Percentiles rank a stretch among this genome's conserved stretches.
Conservation (phyloP, 2,888 invertebrate species). For the Quadriops clusia region DNA sequence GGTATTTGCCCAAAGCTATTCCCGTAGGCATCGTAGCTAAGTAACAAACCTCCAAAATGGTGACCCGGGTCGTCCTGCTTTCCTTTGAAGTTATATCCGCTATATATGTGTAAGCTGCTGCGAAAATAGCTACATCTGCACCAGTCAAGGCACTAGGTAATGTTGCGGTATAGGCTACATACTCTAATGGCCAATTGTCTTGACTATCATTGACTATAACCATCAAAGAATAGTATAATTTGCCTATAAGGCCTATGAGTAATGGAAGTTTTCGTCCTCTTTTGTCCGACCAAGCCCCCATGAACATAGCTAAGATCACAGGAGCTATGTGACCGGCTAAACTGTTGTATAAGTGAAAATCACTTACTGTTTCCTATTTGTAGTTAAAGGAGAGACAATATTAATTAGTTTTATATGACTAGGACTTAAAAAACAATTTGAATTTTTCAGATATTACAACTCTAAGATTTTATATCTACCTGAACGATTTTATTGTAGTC, state of each 20-base stretch:
- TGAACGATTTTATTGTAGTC: slow-evolving; percentile 57
- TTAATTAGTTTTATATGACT: too few species aligned
- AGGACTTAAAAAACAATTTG: too few species aligned
- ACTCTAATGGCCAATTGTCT: slow-evolving; percentile 57
- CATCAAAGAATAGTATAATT: slow-evolving; percentile 64
- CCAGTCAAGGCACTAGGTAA: slow-evolving; percentile 67
- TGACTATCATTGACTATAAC: slow-evolving; percentile 52
- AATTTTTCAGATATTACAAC: too few species aligned
- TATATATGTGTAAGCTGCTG: slow-evolving; percentile 67
- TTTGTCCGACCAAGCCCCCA: slow-evolving; percentile 74
- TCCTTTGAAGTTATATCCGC: slow-evolving; percentile 60
- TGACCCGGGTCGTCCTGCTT: slow-evolving; percentile 65
- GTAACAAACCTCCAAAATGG: slow-evolving; percentile 71
- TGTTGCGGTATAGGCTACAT: slow-evolving; percentile 62
- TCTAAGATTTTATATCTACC: slow-evolving; percentile 38
- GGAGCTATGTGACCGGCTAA: slow-evolving; percentile 63
- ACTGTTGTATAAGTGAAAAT: slow-evolving; percentile 68
- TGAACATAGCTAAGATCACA: slow-evolving; percentile 62
- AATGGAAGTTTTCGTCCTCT: slow-evolving; percentile 64
- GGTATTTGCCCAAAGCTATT: slow-evolving; percentile 43
- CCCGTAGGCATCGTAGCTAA: slow-evolving; percentile 76
- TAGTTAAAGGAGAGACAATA: slow-evolving; percentile 3
- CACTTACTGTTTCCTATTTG: slow-evolving; percentile 54
- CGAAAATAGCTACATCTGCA: slow-evolving; percentile 69
- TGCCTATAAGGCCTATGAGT: slow-evolving; percentile 59